Evolutionary conservation across 1,140 invertebrate genomes (phyloP), one percentile per base, ranked within the genome.

Genomic region (Sycophila sp.): DNA sequence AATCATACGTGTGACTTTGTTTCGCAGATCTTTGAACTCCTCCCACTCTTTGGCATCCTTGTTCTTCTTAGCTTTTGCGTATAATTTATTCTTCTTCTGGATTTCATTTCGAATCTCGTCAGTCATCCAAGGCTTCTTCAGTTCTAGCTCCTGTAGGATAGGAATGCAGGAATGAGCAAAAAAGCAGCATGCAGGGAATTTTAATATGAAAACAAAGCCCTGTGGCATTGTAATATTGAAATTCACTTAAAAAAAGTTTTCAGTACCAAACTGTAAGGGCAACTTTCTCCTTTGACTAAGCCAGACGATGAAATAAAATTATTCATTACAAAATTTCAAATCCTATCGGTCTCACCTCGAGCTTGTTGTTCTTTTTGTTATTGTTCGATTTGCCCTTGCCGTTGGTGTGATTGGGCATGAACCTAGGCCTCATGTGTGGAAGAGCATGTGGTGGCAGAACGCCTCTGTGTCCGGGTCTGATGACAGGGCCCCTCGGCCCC

Each of bases 81-180:
- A 87, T 13, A 89, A 75, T 73, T 87, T 87, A 73, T 87, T 87
- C 72, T 88, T 88, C 75, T 86, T 88, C 74, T 85, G 80, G 72
- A 88, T 88, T 78, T 89, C 88, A 75, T 77, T 84, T 66, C 87
- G 86, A 76, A 89, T 87, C 68, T 84, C 83, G 70, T 87, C 87
- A 15, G 86, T 88, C 80, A 89, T 87, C 88, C 88, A 89, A 36
- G 88, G 87, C 70, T 88, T 88, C 59, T 81, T 84, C 75, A 87
- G 78, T 71, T 85, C 79, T 60, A 83, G 69, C 74, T 85, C 85
- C 83, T 87, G 71, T 72, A 74, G 78, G 47, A 65, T 60, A 76
- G 70, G 56, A 19, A 70, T 70, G 73, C 65, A 59, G 11, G 30
- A 30, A 17, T 59, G 8, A 68, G 22, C 40, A 24, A 69, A 34